A percentile compares a stretch with the other conserved stretches of the same genome.
phyloP scores from a whole-genome alignment of 2,113 vertebrate genomes.

The Nyctereutes procyonoides region DNA sequence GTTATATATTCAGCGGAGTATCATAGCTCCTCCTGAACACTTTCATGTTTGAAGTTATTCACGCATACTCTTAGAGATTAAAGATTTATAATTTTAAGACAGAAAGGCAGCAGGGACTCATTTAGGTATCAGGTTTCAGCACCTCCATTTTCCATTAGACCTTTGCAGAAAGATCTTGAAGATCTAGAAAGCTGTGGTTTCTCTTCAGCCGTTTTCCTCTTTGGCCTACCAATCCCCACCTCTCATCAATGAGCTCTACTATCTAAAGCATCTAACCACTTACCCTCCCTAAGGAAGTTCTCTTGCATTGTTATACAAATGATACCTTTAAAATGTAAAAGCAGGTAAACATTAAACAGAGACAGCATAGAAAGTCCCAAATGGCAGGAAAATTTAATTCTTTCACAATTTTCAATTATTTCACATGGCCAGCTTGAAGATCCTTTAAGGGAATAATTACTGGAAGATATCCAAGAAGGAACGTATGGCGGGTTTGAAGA shows the following conservation, averaged over 20 bases:
- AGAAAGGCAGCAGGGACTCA: background rate
- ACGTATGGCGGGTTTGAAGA: background rate
- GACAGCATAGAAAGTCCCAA: background rate
- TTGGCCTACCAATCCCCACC: background rate
- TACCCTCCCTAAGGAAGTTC: background rate
- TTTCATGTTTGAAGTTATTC: background rate
- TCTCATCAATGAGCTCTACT: background rate
- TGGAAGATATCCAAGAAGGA: background rate
- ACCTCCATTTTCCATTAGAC: background rate
- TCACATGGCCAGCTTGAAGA: background rate
- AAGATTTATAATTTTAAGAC: background rate
- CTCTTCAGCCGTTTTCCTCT: background rate
- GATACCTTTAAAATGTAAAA: background rate
- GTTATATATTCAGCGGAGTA: background rate
- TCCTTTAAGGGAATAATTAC: background rate
- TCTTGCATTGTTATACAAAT: background rate
- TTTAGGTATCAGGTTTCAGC: slow-evolving; percentile 3
- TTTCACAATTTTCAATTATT: slow-evolving; percentile 27
- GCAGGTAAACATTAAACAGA: background rate
- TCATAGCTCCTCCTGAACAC: background rate
- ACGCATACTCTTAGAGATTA: background rate
- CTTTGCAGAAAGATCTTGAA: background rate
- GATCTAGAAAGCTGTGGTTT: background rate
- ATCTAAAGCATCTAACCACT: background rate
- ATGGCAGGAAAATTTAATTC: background rate